Conservation (phyloP, 2,797 vertebrate species). For the Pseudomugil tenellus region DNA sequence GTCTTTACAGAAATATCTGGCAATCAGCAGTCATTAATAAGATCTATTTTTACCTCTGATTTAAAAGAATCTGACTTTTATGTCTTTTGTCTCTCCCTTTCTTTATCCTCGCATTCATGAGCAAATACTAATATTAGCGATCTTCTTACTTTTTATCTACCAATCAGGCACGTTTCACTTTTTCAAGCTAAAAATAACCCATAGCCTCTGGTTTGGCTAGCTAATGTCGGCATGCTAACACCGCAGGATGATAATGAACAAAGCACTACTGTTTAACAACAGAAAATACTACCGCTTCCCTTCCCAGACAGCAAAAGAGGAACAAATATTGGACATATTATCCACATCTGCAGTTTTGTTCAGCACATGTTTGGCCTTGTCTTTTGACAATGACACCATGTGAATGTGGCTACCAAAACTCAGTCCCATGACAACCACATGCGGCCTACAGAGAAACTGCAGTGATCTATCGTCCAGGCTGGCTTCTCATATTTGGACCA, state of each 20-base stretch:
- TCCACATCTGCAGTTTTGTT: neutral
- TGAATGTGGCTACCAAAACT: too few species aligned
- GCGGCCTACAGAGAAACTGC: too few species aligned
- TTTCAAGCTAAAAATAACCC: neutral
- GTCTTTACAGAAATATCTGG: neutral
- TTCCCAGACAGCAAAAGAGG: neutral
- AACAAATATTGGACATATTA: neutral
- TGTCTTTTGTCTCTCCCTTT: neutral
- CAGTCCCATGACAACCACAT: too few species aligned
- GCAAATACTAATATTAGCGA: neutral
- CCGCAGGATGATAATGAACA: neutral
- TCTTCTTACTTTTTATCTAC: neutral
- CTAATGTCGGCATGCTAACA: neutral
- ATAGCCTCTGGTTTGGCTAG: neutral
- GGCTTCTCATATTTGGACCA: too few species aligned
- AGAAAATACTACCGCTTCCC: neutral
- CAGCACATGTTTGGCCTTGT: neutral
- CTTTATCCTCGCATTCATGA: neutral
- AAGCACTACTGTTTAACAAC: neutral
- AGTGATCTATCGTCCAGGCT: too few species aligned
- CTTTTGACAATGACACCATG: too few species aligned
- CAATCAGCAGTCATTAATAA: neutral
- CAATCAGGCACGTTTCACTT: neutral
- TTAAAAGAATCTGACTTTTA: neutral
- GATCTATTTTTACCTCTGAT: neutral